These are phyloP conservation scores for Speoplatyrhinus poulsoni DNA, from an alignment of 2,113 vertebrate genomes.

Conservation along the genomic window DNA sequence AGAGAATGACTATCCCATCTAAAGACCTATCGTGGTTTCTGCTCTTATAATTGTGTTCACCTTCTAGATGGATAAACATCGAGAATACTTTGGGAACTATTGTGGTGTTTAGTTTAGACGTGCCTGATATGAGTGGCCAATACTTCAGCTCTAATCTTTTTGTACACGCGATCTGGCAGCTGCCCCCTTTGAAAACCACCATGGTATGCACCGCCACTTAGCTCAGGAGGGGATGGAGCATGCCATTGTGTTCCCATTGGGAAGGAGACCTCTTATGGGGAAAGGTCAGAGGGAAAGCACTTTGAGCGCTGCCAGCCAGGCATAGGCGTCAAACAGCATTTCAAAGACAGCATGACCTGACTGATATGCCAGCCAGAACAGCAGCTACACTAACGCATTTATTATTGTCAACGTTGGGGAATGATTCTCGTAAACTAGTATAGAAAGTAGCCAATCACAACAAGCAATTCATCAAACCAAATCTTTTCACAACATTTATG, in stretches of 20 bases:
- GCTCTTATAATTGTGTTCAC: conserved; percentile 49
- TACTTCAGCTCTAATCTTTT: conserved; percentile 51
- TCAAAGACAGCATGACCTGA: conserved; percentile 13
- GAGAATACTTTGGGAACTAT: conserved; percentile 36
- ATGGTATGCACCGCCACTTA: conserved; percentile 30
- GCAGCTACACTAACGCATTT: not conserved
- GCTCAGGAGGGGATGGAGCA: conserved; percentile 19
- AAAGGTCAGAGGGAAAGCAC: conserved; percentile 62
- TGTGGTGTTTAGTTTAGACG: conserved; percentile 41
- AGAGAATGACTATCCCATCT: not conserved
- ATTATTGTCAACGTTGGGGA: not conserved
- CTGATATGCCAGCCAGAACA: not conserved
- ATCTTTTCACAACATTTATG: too few relatives aligned
- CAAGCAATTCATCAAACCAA: not conserved
- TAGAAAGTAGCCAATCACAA: not conserved
- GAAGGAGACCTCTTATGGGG: conserved; percentile 18
- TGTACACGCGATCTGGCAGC: conserved; percentile 50
- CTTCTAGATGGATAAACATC: conserved; percentile 28
- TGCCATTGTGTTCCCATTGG: conserved; percentile 37
- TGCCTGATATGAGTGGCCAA: conserved; percentile 17
- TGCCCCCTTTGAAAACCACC: conserved; percentile 49
- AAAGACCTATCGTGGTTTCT: conserved; percentile 23
- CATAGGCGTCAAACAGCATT: not conserved
- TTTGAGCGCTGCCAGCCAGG: conserved; percentile 34
- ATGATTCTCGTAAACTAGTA: not conserved